Evolutionary conservation across 2,888 invertebrate species (phyloP), one percentile per base, ranked within the genome.

Genomic region (Anagyrus pseudococci): DNA sequence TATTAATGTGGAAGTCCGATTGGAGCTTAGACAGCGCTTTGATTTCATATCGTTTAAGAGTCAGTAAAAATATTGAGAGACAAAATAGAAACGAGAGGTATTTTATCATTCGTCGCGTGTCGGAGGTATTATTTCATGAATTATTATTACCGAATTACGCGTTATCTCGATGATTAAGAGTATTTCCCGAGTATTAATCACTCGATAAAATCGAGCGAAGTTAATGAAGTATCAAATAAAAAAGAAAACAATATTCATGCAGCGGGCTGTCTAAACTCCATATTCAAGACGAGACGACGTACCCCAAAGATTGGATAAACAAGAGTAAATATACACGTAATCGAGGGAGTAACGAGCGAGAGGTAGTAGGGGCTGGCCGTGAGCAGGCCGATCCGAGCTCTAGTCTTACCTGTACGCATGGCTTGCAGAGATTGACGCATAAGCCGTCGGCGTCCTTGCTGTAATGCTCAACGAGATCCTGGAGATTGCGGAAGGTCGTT

Each of bases 381-480:
- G 29, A 29, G 33, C 10, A 2, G 46, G 23, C 10, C 22, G 22
- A 46, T 22, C 15, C 33, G 3, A 8, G 8, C 33, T 10, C 10
- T 8, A 8, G 15, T 25, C 62, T 67, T 70, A 72, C 72, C 92
- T 95, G 94, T 70, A 96, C 92, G 82, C 96, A 96, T 56, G 96
- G 93, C 82, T 94, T 95, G 83, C 91, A 91, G 71, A 99, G 88
- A 81, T 97, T 96, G 67, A 99, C 98, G 83, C 99, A 99, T 58
- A 99, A 88, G 17, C 99, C 99, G 82, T 99, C 99, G 17, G 98
- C 94, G 81, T 98, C 97, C 84, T 93, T 91, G 83, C 94, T 94
- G 84, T 99, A 99, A 82, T 99, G 97, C 75, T 96, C 95, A 48
- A 98, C 98, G 58, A 99, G 88, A 82, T 99, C 98, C 82, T 97